Percentiles rank a stretch among this genome's conserved stretches.
phyloP scores from a whole-genome alignment of 2,113 vertebrate genomes.

The Camelus bactrianus region DNA sequence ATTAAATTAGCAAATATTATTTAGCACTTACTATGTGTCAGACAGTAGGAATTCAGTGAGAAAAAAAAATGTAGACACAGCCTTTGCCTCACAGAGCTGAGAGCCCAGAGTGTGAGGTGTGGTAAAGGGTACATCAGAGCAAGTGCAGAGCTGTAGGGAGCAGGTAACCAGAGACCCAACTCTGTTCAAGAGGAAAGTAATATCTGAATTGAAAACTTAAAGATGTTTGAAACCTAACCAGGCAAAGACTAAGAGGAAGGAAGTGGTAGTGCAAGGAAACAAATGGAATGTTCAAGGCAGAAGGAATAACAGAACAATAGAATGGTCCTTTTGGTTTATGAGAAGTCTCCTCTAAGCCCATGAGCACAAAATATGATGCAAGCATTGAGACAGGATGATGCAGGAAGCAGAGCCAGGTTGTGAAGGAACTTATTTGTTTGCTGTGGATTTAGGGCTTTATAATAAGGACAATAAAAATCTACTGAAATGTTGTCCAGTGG shows the following conservation, averaged over 20 bases:
- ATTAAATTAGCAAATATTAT: neutral
- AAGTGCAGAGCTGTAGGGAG: neutral
- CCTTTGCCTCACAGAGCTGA: neutral
- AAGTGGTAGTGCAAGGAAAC: neutral
- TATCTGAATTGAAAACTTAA: neutral
- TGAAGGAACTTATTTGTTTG: neutral
- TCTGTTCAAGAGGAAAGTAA: neutral
- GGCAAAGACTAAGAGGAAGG: neutral
- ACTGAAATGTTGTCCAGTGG: neutral
- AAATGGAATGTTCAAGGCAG: neutral
- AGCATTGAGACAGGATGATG: rapidly evolving
- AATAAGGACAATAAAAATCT: neutral
- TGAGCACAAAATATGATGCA: neutral
- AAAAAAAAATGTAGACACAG: neutral
- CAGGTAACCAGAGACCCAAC: neutral
- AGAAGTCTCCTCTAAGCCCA: neutral
- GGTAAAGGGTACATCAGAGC: neutral
- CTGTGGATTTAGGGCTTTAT: neutral
- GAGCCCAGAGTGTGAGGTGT: neutral
- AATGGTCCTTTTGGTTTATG: neutral
- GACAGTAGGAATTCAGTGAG: neutral
- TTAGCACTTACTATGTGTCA: neutral
- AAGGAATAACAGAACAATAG: neutral
- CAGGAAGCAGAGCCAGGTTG: neutral
- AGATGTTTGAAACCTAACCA: neutral